Evolutionary conservation across 2,888 invertebrate genomes (phyloP).

Genomic region (Plagodis pulveraria): DNA sequence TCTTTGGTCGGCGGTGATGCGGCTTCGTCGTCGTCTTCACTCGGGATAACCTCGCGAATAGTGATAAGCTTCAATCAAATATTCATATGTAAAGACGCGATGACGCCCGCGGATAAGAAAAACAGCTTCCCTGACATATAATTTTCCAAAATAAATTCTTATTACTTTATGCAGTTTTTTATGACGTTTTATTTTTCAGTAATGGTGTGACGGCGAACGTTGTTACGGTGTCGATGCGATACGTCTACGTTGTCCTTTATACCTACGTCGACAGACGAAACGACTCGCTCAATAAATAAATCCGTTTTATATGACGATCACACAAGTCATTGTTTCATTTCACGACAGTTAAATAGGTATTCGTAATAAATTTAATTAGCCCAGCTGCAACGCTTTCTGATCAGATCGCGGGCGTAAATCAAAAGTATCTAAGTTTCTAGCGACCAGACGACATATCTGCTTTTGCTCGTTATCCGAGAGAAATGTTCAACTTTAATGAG

Average conservation of each 20-base stretch:
- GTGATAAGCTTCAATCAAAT: no score
- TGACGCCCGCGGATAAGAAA: no score
- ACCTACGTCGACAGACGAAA: no score
- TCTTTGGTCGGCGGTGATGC: no score
- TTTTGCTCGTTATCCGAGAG: slow-evolving; percentile 21
- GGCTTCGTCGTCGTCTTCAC: no score
- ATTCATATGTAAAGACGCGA: no score
- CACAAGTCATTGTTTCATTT: slow-evolving; percentile 33
- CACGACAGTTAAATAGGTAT: slow-evolving; percentile 34
- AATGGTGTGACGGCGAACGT: no score
- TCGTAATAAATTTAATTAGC: slow-evolving; percentile 49
- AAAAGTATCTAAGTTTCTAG: slow-evolving; percentile 31
- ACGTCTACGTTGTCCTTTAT: neutral
- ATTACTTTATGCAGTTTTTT: no score
- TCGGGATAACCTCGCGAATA: no score
- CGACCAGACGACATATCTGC: slow-evolving; percentile 18
- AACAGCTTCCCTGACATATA: no score
- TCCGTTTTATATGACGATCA: slow-evolving; percentile 11
- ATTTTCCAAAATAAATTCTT: no score
- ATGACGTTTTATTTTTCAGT: no score
- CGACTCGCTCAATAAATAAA: neutral
- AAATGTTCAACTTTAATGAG: slow-evolving; percentile 29
- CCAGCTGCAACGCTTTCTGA: slow-evolving; percentile 64
- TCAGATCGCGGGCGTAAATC: slow-evolving; percentile 58
- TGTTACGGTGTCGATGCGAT: neutral